Evolutionary conservation across 2,888 invertebrate genomes (phyloP).

Genomic region (Nemurella pictetii): DNA sequence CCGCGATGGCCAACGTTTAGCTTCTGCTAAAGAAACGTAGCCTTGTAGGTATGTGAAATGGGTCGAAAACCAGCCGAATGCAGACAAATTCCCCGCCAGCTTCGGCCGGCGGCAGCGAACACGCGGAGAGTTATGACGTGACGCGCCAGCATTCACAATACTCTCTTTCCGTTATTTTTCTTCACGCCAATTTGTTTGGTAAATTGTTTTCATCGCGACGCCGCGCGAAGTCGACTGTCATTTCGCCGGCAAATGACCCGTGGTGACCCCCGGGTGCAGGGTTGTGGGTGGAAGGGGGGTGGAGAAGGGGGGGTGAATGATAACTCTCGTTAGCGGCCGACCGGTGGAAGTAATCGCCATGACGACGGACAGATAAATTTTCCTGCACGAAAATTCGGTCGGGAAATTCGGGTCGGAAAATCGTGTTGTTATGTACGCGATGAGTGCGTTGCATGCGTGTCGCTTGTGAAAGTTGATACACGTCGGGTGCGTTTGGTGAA

Average conservation of each 20-base stretch:
- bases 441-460: too few relatives aligned
- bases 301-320: not conserved
- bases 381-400: not conserved
- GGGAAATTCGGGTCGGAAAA: not conserved
- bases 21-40: too few relatives aligned
- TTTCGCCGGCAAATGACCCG: not conserved
- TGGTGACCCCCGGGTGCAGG: not conserved
- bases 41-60: too few relatives aligned
- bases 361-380: conserved; percentile 4
- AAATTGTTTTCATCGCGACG: not conserved
- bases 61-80: too few relatives aligned
- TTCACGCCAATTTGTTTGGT: not conserved
- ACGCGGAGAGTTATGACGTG: not conserved
- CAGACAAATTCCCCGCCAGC: too few relatives aligned
- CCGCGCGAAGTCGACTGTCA: not conserved
- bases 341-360: conserved; percentile 18
- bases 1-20: too few relatives aligned
- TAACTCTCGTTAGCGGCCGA: not conserved
- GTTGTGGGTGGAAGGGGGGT: too few relatives aligned
- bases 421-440: too few relatives aligned
- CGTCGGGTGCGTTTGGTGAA: too few relatives aligned
- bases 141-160: not conserved
- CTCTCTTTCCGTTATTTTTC: not conserved
- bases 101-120: too few relatives aligned
- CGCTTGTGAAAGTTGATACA: too few relatives aligned